Evolutionary conservation across 2,797 vertebrate genomes (phyloP), one percentile per base, ranked within the genome.

Genomic region (Pangasius sanitwongsei): DNA sequence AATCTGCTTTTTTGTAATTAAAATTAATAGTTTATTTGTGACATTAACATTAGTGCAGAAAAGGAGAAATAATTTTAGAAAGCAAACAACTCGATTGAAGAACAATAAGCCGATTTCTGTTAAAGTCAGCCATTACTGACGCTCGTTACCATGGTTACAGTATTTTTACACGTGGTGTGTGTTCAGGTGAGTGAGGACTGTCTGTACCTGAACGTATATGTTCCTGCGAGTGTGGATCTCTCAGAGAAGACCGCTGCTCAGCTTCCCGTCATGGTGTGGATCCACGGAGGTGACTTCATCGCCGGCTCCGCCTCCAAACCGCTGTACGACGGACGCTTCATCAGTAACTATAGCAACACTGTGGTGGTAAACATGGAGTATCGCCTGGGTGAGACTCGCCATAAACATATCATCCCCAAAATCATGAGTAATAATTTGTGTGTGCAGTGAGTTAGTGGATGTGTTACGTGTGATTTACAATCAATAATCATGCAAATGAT

Each of bases 161-260:
- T 63, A 1, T 8, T 25, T 15, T 7, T 28, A 12, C 80, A 1
- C 12, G 9, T 82, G 81, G 1, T 85, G 82, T 70, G 67, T 86
- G 87, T 65, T 23, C n/a, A 97, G 96, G 94, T 96, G 67, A 96
- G 95, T 1, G 96, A 97, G 91, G 95, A 97, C 94, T 97, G 96
- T 61, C 94, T 97, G 31, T 96, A 96, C 92, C 94, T 97, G 63
- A 96, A 97, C 89, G 86, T 97, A 85, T 97, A 96, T 25, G 93
- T 95, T 25, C 96, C 96, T 9, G 86, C 93, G 86, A 94, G 92
- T 6, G 92, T 95, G 85, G 91, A 95, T 92, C 90, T 96, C 67
- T 92, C 91, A 28, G 69, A 89, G 6, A 93, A 95, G 0, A 87
- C 87, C 41, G 34, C 5, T 55, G 92, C n/a, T 44, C 91, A 85